Percentiles rank a stretch among this genome's conserved stretches.
Evolutionary conservation across 2,888 invertebrate genomes (phyloP).

Genomic region (Didymodactylos carnosus): DNA sequence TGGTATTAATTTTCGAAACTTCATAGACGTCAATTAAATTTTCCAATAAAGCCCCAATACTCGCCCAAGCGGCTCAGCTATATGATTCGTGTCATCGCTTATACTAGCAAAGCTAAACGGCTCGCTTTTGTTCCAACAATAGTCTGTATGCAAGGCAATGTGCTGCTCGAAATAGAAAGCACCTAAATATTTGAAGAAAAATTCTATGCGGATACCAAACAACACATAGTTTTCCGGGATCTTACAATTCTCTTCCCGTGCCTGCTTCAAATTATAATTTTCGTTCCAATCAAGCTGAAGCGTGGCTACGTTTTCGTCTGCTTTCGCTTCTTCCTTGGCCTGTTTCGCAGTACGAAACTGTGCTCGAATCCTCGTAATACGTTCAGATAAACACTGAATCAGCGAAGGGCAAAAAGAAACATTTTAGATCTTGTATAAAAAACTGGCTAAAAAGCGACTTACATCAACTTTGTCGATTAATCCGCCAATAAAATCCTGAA

Average conservation of each 20-base stretch:
- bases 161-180: not conserved
- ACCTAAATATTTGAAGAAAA: not conserved
- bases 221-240: too few species aligned
- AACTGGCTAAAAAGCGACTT: not conserved
- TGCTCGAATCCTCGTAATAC: too few species aligned
- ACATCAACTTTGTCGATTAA: not conserved
- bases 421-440: not conserved
- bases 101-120: not conserved
- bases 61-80: not conserved
- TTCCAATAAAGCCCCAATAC: not conserved
- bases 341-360: not conserved
- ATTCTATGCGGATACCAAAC: too few species aligned
- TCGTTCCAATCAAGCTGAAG: not conserved
- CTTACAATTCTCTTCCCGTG: not conserved
- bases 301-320: not conserved
- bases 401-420: not conserved
- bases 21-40: not conserved
- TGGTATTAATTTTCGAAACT: too few species aligned
- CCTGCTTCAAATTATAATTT: not conserved
- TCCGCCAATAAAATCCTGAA: not conserved
- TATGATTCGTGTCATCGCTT: not conserved
- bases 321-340: not conserved
- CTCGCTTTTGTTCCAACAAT: not conserved
- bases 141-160: not conserved
- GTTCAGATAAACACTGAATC: too few species aligned